Conservation (phyloP, 2,888 invertebrate species). For the Lasioglossum lativentre region DNA sequence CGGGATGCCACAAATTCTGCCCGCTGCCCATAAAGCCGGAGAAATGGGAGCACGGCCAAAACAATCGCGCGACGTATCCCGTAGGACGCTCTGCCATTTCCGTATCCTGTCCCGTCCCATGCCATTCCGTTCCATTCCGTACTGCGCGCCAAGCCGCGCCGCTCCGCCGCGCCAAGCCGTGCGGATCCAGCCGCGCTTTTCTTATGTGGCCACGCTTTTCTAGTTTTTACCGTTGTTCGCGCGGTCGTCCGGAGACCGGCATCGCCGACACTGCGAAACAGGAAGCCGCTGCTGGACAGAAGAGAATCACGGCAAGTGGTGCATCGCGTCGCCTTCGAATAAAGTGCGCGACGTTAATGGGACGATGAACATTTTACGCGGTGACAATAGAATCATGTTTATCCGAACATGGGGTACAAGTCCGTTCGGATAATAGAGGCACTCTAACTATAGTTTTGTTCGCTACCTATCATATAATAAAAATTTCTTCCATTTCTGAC, state of each 20-base stretch:
- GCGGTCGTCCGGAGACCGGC: background rate
- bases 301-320: background rate
- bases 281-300: background rate
- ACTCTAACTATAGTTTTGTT: no score
- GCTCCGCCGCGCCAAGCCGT: no score
- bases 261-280: background rate
- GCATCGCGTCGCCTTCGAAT: background rate
- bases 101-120: conserved; percentile 57
- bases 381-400: background rate
- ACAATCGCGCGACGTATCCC: conserved; percentile 73
- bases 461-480: no score
- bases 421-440: no score
- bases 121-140: conserved; percentile 31
- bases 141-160: no score
- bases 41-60: conserved; percentile 74
- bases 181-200: conserved; percentile 19
- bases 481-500: no score
- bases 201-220: conserved; percentile 35
- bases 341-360: conserved; percentile 16
- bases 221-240: conserved; percentile 21
- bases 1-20: conserved; percentile 73
- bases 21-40: conserved; percentile 71
- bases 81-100: conserved; percentile 71
- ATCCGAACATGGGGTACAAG: no score
- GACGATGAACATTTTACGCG: background rate